These are phyloP conservation scores for Chiloscyllium plagiosum DNA, from an alignment of 2,113 vertebrate genomes.

Conservation along the genomic window DNA sequence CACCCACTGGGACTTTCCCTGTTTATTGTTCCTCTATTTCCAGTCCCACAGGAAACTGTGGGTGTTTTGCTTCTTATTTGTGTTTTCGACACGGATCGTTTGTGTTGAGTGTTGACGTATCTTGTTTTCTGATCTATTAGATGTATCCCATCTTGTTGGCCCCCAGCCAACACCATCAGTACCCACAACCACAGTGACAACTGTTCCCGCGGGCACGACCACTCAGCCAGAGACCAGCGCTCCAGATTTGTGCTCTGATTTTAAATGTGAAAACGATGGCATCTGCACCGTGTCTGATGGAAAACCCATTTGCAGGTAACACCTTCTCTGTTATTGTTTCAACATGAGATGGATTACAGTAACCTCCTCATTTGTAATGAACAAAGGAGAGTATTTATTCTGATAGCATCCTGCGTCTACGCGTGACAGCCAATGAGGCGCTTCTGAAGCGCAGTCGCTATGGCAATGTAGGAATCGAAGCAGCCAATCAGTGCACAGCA, in stretches of 20 bases:
- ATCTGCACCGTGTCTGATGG: conserved; percentile 53
- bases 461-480: neutral
- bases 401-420: neutral
- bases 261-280: conserved; percentile 68
- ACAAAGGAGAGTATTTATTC: neutral
- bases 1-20: too few species aligned
- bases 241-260: conserved; percentile 44
- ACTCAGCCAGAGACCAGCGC: fast-evolving
- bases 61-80: neutral
- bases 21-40: too few species aligned
- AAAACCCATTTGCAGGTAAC: conserved; percentile 68
- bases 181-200: neutral
- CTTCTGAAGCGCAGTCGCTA: neutral
- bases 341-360: neutral
- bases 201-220: neutral
- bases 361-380: neutral
- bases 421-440: neutral
- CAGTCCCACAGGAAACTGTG: too few species aligned
- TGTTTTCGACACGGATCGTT: neutral
- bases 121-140: conserved; percentile 49
- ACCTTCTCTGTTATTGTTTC: neutral
- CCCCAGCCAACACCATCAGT: conserved; percentile 46
- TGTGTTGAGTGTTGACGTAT: neutral
- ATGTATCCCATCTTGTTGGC: conserved; percentile 67
- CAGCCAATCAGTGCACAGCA: neutral